These are phyloP conservation scores for Nomada hirtipes DNA, from an alignment of 2,888 invertebrate species.

Conservation along the genomic window DNA sequence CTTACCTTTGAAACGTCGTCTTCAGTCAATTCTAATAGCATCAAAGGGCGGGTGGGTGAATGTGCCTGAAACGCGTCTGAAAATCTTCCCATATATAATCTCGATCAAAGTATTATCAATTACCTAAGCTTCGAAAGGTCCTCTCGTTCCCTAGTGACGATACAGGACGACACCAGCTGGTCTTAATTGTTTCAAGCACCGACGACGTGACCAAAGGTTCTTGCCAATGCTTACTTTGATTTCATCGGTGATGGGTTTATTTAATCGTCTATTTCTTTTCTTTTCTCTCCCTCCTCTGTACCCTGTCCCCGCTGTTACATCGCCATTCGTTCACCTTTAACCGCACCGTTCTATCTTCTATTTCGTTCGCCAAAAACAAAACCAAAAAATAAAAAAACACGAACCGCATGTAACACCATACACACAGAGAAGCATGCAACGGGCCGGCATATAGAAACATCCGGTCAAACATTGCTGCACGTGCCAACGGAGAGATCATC, in stretches of 20 bases:
- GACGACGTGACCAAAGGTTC: conserved; percentile 58
- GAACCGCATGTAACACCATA: conserved; percentile 13
- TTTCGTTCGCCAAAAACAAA: conserved; percentile 8
- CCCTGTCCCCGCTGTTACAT: conserved; percentile 55
- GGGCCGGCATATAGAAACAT: conserved; percentile 16
- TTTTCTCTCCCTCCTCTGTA: conserved; percentile 67
- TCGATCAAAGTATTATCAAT: neutral
- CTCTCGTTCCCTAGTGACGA: neutral
- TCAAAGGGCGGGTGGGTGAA: neutral
- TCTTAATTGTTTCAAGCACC: conserved; percentile 2
- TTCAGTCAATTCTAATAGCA: neutral
- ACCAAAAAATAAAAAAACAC: no score
- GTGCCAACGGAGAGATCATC: conserved; percentile 69
- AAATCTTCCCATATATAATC: neutral
- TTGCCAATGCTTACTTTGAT: conserved; percentile 53
- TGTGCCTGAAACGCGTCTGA: neutral
- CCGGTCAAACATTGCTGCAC: conserved; percentile 31
- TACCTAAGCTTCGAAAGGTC: neutral
- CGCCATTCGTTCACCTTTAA: conserved; percentile 44
- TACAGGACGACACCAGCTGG: neutral
- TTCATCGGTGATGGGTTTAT: conserved; percentile 72
- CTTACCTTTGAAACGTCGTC: conserved; percentile 50
- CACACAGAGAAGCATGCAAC: conserved; percentile 43
- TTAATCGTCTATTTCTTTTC: conserved; percentile 77
- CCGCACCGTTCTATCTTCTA: conserved; percentile 24